Evolutionary conservation across 2,888 invertebrate genomes (phyloP), one percentile per base, ranked within the genome.

Genomic region (Amphipoea lucens): DNA sequence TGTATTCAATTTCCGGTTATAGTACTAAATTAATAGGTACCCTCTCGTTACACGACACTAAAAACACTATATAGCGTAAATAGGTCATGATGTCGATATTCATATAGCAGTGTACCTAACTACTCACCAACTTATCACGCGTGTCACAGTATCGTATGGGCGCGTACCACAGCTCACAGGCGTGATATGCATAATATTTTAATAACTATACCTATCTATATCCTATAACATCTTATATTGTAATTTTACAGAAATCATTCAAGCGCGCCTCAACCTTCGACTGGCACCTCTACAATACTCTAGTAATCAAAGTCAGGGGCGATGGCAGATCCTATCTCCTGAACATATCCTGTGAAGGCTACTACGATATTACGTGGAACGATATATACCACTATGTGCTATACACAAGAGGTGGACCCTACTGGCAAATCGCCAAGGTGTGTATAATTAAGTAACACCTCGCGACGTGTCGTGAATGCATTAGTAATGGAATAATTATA

Each of bases 351-450:
- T 97, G 97, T 0, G 98, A 98, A 90, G 98, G 98, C 4, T 97
- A 97, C 88, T 98, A 97, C 91, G 99, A 99, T 94, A 95, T 99
- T 51, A 97, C 97, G n/a, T 99, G 99, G 99, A 98, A 99, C 93
- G 99, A 99, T 94, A 97, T 98, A 29, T 99, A 98, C 93, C 98
- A 98, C 90, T 99, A 98, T 94, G 98, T 98, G 0, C 95, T 99
- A 7, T 99, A 98, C 93, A 99, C 99, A 0, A 97, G 99, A 95
- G 99, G 99, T 63, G 99, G 99, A 0, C 99, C 99, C 0, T 99
- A 99, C 94, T 99, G 99, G 99, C 99, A 99, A 97, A 96, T 98
- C 83, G 98, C 98, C 48, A 98, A 98, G 97, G 98, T 98, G 95
- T 92, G 70, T 78, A 60, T 62, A 23, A 68, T 62, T 75, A 67